Evolutionary conservation across 2,888 invertebrate genomes (phyloP).

Genomic region (Dioctria rufipes): DNA sequence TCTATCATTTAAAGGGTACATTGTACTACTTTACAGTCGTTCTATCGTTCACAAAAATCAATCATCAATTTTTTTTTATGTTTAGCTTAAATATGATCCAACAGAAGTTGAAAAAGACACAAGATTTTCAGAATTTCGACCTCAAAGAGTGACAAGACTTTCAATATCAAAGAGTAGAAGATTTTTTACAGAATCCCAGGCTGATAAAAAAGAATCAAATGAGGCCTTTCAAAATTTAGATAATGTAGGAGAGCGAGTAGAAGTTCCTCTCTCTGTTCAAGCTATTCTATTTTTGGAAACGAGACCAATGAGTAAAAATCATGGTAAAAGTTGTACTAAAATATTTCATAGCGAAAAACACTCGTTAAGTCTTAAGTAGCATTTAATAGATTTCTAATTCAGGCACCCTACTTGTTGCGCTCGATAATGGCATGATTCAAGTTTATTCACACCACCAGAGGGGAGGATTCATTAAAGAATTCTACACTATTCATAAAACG

Average conservation of each 20-base stretch:
- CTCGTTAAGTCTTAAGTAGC: constrained; percentile 58
- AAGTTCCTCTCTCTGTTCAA: constrained; percentile 76
- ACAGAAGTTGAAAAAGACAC: too few relatives aligned
- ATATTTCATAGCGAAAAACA: not conserved
- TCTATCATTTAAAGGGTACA: too few relatives aligned
- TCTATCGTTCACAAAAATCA: too few relatives aligned
- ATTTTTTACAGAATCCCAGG: not conserved
- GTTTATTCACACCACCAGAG: constrained; percentile 86
- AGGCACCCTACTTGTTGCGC: constrained; percentile 80
- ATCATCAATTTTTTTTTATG: too few relatives aligned
- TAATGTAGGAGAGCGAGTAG: constrained; percentile 6
- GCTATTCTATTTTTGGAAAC: constrained; percentile 79
- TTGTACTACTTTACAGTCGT: too few relatives aligned
- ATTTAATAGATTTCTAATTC: constrained; percentile 47
- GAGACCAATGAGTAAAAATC: constrained; percentile 73
- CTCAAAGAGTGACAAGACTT: constrained; percentile 5
- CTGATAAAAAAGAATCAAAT: not conserved
- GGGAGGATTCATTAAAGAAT: constrained; percentile 81
- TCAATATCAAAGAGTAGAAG: constrained; percentile 9
- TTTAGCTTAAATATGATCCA: too few relatives aligned
- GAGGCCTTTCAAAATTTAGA: not conserved
- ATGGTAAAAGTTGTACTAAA: constrained; percentile 64
- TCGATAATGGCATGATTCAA: constrained; percentile 84
- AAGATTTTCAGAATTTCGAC: not conserved
- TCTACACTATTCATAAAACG: constrained; percentile 79